Evolutionary conservation across 1,140 invertebrate species (phyloP).

Genomic region (Drosophila dunni): DNA sequence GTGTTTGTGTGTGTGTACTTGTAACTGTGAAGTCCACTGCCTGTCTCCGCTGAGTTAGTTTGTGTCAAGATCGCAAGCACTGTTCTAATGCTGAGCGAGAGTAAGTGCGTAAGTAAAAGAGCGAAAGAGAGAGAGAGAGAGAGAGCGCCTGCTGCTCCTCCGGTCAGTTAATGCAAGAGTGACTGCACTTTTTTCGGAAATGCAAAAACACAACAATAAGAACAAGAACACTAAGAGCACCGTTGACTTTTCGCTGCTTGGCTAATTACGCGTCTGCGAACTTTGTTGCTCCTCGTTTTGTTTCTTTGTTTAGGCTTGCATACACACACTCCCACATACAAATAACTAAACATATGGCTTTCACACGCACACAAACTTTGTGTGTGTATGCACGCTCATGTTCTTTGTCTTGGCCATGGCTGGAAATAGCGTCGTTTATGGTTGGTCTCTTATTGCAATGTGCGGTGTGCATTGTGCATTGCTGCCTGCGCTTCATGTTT

Average conservation of each 20-base stretch:
- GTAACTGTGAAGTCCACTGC: neutral
- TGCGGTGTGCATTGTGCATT: conserved; percentile 42
- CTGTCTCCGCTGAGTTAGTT: conserved; percentile 26
- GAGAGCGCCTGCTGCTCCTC: conserved; percentile 25
- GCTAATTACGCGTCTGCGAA: conserved; percentile 44
- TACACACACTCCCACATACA: neutral
- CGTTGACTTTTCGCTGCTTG: conserved; percentile 39
- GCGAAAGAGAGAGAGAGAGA: neutral
- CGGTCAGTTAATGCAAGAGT: conserved; percentile 1
- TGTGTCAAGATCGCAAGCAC: conserved; percentile 57
- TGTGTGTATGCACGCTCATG: conserved; percentile 35
- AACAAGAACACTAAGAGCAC: conserved; percentile 15
- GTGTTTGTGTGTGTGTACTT: conserved; percentile 16
- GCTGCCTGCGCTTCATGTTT: conserved; percentile 27
- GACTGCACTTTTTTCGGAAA: conserved; percentile 38
- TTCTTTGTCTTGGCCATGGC: conserved; percentile 69
- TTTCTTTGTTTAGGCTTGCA: conserved; percentile 39
- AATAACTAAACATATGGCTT: conserved; percentile 11
- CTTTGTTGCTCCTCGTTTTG: conserved; percentile 29
- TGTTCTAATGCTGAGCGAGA: conserved; percentile 50
- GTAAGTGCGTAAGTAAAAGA: neutral
- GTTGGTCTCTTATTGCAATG: conserved; percentile 23
- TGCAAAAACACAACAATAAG: conserved; percentile 23
- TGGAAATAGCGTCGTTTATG: conserved; percentile 30
- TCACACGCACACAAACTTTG: conserved; percentile 3